These are phyloP conservation scores for Agrilus mali DNA, from an alignment of 2,888 invertebrate genomes.

Conservation along the genomic window DNA sequence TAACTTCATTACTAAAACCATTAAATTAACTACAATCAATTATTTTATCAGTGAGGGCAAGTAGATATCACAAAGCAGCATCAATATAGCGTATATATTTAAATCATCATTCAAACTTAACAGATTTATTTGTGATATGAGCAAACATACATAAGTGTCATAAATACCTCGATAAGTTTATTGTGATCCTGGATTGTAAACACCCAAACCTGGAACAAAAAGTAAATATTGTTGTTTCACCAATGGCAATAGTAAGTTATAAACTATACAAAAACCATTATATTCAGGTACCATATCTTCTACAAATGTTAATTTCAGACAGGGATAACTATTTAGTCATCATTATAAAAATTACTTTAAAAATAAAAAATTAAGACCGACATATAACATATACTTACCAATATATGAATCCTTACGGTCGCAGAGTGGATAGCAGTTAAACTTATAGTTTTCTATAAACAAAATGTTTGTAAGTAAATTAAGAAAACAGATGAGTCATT, in stretches of 20 bases:
- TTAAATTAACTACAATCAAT: too few relatives aligned
- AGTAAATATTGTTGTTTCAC: neutral
- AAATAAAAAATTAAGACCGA: neutral
- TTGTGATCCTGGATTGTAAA: too few relatives aligned
- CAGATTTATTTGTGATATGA: neutral
- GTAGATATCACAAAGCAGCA: slow-evolving; percentile 4
- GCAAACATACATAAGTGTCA: too few relatives aligned
- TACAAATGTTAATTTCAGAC: slow-evolving; percentile 5
- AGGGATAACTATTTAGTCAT: slow-evolving; percentile 12
- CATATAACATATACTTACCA: too few relatives aligned
- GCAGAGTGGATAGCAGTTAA: neutral
- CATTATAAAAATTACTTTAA: slow-evolving; percentile 2
- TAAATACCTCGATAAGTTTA: neutral
- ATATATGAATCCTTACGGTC: too few relatives aligned
- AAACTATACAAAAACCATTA: neutral
- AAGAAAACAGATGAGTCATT: neutral
- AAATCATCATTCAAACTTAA: slow-evolving; percentile 6
- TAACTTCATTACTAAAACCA: too few relatives aligned
- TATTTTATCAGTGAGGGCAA: slow-evolving; percentile 10
- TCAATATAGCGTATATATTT: slow-evolving; percentile 10
- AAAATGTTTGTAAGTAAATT: neutral
- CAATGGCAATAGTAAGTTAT: neutral
- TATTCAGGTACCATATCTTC: neutral
- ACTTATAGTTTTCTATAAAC: neutral
- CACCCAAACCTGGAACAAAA: too few relatives aligned